phyloP scores from a whole-genome alignment of 2,113 vertebrate species.

The Rissa tridactyla region DNA sequence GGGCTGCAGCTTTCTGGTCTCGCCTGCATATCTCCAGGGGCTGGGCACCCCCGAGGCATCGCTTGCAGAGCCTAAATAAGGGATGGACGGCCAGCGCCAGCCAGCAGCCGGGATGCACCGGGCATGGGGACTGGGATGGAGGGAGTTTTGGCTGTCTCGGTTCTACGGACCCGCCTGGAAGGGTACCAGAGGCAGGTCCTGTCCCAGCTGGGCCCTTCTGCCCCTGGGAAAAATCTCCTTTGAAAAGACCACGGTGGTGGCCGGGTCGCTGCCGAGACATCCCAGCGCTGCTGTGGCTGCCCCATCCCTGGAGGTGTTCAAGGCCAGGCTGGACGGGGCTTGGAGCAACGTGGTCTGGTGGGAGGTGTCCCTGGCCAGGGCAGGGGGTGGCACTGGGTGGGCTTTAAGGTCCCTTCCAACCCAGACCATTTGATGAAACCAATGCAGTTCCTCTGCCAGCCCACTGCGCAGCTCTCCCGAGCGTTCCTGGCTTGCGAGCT shows the following conservation, averaged over 20 bases:
- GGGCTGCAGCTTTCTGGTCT: not conserved
- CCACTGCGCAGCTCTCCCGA: not conserved
- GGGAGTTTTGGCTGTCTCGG: not conserved
- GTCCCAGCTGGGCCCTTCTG: too few species aligned
- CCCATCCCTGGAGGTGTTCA: too few species aligned
- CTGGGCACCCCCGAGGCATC: not conserved
- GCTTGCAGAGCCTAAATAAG: not conserved
- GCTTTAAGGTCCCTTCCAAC: too few species aligned
- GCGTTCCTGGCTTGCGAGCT: not conserved
- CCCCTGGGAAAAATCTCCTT: not conserved
- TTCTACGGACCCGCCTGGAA: not conserved
- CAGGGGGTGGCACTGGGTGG: too few species aligned
- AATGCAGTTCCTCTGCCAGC: not conserved
- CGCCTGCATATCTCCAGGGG: not conserved
- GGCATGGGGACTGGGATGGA: not conserved
- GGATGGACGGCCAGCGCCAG: not conserved
- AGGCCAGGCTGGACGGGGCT: too few species aligned
- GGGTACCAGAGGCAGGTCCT: not conserved
- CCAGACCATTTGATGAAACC: not conserved
- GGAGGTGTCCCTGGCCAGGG: too few species aligned
- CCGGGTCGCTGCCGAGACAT: accelerated
- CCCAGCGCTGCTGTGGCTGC: too few species aligned
- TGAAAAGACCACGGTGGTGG: accelerated
- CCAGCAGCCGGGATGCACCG: not conserved
- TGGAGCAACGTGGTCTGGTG: too few species aligned